Evolutionary conservation across 2,113 vertebrate species (phyloP).

Genomic region (Tachysurus fulvidraco): DNA sequence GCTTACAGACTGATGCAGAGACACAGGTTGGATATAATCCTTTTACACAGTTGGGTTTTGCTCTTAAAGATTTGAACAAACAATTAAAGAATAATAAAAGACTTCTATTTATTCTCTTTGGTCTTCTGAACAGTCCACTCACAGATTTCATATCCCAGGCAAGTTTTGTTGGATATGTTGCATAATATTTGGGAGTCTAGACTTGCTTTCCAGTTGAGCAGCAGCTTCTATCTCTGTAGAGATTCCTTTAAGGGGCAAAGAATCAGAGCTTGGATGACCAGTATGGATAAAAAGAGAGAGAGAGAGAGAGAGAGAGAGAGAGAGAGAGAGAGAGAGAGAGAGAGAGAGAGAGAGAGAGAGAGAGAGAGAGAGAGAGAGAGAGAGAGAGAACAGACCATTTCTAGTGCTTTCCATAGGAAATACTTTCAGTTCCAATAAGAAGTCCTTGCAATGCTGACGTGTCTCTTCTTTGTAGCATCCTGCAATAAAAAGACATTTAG

Average conservation of each 20-base stretch:
- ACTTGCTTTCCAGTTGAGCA: conserved; percentile 26
- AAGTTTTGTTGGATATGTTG: conserved; percentile 17
- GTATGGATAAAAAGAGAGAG: neutral
- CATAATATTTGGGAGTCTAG: conserved; percentile 31
- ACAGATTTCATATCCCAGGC: conserved; percentile 8
- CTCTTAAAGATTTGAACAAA: conserved; percentile 27
- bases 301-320: conserved; percentile 21
- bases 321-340: conserved; percentile 30
- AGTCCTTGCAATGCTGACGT: conserved; percentile 56
- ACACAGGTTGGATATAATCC: conserved; percentile 26
- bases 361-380: conserved; percentile 21
- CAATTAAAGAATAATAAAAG: conserved; percentile 31
- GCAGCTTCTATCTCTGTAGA: conserved; percentile 42
- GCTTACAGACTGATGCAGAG: conserved; percentile 13
- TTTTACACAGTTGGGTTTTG: neutral
- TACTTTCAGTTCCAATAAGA: conserved; percentile 59
- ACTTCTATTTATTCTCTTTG: conserved; percentile 22
- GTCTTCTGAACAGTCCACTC: conserved; percentile 3
- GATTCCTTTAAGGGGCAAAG: conserved; percentile 29
- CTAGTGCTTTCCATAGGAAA: conserved; percentile 62
- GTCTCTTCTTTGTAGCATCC: conserved; percentile 60
- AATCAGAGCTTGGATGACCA: conserved; percentile 17
- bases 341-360: neutral
- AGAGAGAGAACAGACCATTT: neutral
- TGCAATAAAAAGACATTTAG: conserved; percentile 44